Evolutionary conservation across 2,888 invertebrate genomes (phyloP), one percentile per base, ranked within the genome.

Genomic region (Agonopterix heracliana): DNA sequence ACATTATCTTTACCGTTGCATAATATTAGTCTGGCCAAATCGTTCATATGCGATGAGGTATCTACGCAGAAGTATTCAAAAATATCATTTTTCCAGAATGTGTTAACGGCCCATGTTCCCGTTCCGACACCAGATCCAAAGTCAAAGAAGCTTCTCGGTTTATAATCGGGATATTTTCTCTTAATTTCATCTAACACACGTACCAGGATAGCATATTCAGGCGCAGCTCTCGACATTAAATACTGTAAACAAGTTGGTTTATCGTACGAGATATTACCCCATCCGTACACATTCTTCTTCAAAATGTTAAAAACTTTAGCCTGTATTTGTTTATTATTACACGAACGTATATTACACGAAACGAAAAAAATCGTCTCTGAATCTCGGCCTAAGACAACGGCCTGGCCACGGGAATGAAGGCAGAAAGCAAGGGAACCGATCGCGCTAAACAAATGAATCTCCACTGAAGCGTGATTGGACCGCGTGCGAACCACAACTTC

Each of bases 41-140:
- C 94, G 62, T 95, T 94, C 95, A 98, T 97, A 14, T 92, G 85
- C 0, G 86, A 68, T 0, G 97, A 97, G 5, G 91, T 82, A 67
- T 98, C 98, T 0, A 98, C 94, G 70, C 95, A 94, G 60, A 93
- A 94, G 72, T 95, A 95, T 81, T 98, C 98, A 64, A 90, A 91
- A 34, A 98, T 89, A 13, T 90, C 75, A 0, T 90, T 81, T 8
- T 89, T 83, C 97, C 97, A 98, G 11, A 90, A 85, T 3, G 85
- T 74, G 62, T 93, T 92, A 0, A 93, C 92, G 0, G 96, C 98
- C 97, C 97, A 97, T 48, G 93, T 91, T 0, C 92, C 95, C 0
- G 95, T 94, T 0, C 97, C 98, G 3, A 96, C 82, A 0, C 98
- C 98, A 4, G 97, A 96, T 0, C 98, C 98, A 77, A 96, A 97